Evolutionary conservation across 2,888 invertebrate species (phyloP), one percentile per base, ranked within the genome.

Genomic region (Eubasilissa splendida): DNA sequence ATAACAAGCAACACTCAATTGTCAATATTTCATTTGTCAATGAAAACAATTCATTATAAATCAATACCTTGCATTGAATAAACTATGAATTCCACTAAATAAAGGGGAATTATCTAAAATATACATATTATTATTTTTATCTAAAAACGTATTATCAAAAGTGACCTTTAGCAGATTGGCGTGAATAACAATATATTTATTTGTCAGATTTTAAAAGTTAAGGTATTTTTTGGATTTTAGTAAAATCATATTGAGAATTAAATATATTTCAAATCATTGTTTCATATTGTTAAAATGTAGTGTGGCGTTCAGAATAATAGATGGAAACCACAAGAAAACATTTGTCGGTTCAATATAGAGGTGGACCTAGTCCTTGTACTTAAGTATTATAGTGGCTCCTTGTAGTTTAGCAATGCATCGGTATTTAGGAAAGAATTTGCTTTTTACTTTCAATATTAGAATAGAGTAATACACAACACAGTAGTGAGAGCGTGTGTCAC

Each of bases 321-420:
- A 31, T 42, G 33, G 65, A 33, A 65, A 12, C 65, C 65, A 33
- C 56, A 31, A 58, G 54, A 58, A 54, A 53, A 70, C 22, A 53
- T 70, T 54, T 70, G 70, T 70, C 53, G 22, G 66, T 68, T 53
- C 58, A 66, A n/a, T 33, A 76, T 80, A 80, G 73, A 66, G 66
- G 74, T 82, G 80, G 77, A 82, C 79, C 83, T 82, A 83, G 83
- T 82, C 73, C 81, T 83, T 84, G 84, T 84, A 84, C 84, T 84
- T 84, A 84, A 82, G 31, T 77, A 76, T 70, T 65, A 75, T 80
- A 81, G 77, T 76, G 80, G 79, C 80, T 76, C 75, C 75, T 82
- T 75, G 77, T 76, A 80, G 80, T 82, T 82, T 82, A 83, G 80
- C 83, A 79, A 82, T 82, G 80, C 82, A 80, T 79, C 65, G 79